Evolutionary conservation across 2,113 vertebrate species (phyloP).

Genomic region (Hypocryptadius cinnamomeus): DNA sequence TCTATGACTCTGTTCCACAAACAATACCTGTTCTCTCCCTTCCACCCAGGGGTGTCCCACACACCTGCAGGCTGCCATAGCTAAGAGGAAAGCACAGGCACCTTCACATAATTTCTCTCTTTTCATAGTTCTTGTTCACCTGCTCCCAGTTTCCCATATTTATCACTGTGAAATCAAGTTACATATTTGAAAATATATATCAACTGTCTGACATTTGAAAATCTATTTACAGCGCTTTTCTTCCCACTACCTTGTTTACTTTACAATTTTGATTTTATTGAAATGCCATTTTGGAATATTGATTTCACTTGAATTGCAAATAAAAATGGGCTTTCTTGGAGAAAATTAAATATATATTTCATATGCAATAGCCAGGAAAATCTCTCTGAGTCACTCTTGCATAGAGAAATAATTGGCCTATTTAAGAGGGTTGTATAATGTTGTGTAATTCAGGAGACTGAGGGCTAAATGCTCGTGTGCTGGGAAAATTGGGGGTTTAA

Average conservation of each 20-base stretch:
- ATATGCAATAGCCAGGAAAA: neutral
- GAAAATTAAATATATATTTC: conserved; percentile 5
- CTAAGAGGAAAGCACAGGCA: neutral
- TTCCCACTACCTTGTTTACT: neutral
- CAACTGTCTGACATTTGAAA: neutral
- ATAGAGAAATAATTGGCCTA: neutral
- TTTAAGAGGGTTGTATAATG: neutral
- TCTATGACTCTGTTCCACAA: neutral
- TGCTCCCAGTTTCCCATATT: neutral
- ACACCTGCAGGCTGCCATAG: neutral
- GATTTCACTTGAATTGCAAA: neutral
- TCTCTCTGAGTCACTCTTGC: neutral
- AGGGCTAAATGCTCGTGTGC: neutral
- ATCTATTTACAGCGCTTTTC: neutral
- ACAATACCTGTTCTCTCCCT: neutral
- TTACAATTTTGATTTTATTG: neutral
- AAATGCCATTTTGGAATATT: conserved; percentile 19
- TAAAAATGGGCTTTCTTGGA: neutral
- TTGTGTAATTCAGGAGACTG: neutral
- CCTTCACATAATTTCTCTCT: neutral
- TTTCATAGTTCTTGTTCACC: neutral
- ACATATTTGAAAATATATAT: neutral
- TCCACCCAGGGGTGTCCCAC: neutral
- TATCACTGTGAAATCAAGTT: neutral
- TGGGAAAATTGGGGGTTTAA: neutral